Evolutionary conservation across 2,113 vertebrate genomes (phyloP), one percentile per base, ranked within the genome.

Genomic region (Nanorana parkeri): DNA sequence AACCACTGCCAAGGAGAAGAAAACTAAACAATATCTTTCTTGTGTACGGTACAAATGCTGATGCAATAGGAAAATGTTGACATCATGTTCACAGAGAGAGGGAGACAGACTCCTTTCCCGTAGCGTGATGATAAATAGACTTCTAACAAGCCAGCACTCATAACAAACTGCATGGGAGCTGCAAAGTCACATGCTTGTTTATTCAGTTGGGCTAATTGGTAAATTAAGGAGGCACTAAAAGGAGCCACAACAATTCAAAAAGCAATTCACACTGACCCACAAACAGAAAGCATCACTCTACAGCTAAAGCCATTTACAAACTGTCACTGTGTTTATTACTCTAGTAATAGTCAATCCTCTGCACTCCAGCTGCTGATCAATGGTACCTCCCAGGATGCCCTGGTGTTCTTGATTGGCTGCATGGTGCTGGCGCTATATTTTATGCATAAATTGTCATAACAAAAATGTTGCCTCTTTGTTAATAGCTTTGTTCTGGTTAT

Each of bases 1-100:
- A 78, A 78, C 29, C 65, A 67, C 47, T 78, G 76, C 47, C 76
- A 32, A 67, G 47, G 29, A 20, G 60, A 54, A 47, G 76, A 78
- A 78, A 78, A 55, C 47, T 54, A 67, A 78, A 78, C 63, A 78
- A 67, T 78, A 78, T 78, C 41, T 67, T 65, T 66, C 26, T 67
- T 78, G 63, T 78, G 52, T 77, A 77, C 36, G 41, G 16, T 67
- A 65, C 76, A 78, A 78, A 78, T 78, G 51, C 76, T 78, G 76
- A 78, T 78, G 76, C 76, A 67, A 78, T 78, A 78, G 76, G 76
- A 78, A 78, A 78, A 78, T 67, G 76, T 66, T 78, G 76, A 78
- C 63, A 78, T 78, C 63, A 78, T 78, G 76, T 55, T 78, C 61
- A 47, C 41, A 56, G 76, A 17, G 24, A 19, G 26, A 56, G 61